phyloP scores from a whole-genome alignment of 2,888 invertebrate genomes.

The Steinernema scapterisci region DNA sequence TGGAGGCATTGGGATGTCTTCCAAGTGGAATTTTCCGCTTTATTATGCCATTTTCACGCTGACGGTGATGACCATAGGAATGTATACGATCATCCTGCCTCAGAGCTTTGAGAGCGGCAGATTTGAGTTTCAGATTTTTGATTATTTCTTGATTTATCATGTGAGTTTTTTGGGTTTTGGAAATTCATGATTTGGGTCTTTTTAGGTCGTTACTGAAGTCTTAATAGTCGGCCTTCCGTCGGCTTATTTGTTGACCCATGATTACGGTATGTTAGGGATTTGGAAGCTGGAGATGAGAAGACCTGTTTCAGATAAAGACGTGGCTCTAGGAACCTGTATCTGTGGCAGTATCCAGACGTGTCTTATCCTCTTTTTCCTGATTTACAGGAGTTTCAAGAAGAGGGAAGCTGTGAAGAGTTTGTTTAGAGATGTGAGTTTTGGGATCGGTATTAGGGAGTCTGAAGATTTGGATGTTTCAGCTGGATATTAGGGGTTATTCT shows the following conservation, averaged over 20 bases:
- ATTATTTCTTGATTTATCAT: slow-evolving; percentile 2
- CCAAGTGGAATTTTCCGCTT: not conserved
- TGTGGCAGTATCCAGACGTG: not conserved
- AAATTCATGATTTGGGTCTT: not conserved
- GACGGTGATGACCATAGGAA: not conserved
- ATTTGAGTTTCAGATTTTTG: not conserved
- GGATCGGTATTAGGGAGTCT: not conserved
- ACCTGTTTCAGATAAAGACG: not conserved
- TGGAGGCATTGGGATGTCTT: not conserved
- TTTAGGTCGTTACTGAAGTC: not conserved
- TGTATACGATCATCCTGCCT: not conserved
- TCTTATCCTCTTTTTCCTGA: not conserved
- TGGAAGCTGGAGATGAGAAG: too few relatives aligned
- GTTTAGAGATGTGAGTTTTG: not conserved
- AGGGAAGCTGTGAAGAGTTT: not conserved
- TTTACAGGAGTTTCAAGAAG: not conserved
- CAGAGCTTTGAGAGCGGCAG: not conserved
- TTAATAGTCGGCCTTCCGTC: not conserved
- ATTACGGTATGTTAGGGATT: not conserved
- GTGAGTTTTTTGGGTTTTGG: not conserved
- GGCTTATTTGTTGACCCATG: not conserved
- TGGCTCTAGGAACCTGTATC: not conserved
- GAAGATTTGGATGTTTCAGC: not conserved
- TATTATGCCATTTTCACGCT: slow-evolving; percentile 2
- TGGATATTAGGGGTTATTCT: not conserved